Evolutionary conservation across 2,888 invertebrate genomes (phyloP).

Genomic region (Diarsia mendica): DNA sequence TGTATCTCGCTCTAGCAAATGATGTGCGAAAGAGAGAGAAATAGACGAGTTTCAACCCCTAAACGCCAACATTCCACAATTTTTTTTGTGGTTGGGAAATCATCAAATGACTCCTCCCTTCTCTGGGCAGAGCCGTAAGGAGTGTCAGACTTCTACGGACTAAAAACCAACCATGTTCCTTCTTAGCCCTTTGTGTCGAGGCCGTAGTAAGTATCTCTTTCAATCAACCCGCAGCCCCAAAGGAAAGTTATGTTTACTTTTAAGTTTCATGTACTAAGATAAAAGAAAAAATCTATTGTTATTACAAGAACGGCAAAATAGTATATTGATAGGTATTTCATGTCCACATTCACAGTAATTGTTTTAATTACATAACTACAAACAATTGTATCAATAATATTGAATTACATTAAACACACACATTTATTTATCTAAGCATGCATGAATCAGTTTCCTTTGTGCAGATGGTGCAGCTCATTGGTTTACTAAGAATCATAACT

Average conservation of each 20-base stretch:
- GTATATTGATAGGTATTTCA: background rate
- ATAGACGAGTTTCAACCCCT: background rate
- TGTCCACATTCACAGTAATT: background rate
- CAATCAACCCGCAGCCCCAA: too few species aligned
- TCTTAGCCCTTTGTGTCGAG: too few species aligned
- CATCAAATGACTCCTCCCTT: too few species aligned
- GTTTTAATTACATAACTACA: background rate
- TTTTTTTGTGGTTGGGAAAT: too few species aligned
- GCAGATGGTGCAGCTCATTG: background rate
- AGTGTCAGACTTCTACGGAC: too few species aligned
- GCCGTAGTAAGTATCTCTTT: too few species aligned
- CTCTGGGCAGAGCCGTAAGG: too few species aligned
- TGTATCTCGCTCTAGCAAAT: background rate
- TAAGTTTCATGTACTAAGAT: background rate
- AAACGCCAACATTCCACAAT: background rate
- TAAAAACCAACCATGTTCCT: too few species aligned
- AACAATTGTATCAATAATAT: background rate
- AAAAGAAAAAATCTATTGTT: background rate
- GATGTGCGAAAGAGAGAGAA: background rate
- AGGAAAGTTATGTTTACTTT: background rate
- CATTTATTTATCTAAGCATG: background rate
- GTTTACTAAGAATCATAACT: background rate
- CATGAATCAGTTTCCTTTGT: slow-evolving; percentile 21
- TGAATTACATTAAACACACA: background rate
- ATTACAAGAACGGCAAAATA: background rate